Conservation (phyloP, 2,797 vertebrate species). For the Anniella stebbinsi region DNA sequence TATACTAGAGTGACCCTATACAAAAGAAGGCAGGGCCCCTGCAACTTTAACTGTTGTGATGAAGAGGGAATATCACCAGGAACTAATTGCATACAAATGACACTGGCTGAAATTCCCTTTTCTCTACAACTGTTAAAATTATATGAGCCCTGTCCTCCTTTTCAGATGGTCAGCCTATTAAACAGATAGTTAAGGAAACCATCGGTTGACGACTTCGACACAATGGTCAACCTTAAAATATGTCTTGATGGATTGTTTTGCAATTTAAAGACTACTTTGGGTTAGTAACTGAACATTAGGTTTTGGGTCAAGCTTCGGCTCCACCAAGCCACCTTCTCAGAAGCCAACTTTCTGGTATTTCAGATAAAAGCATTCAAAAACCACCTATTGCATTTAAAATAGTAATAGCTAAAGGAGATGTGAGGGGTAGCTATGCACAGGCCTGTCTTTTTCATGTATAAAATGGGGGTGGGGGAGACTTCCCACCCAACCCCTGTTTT, state of each 20-base stretch:
- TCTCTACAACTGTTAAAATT: too few relatives aligned
- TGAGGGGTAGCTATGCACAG: background rate
- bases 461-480: background rate
- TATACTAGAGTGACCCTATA: too few relatives aligned
- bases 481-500: background rate
- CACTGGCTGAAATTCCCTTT: too few relatives aligned
- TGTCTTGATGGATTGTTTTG: constrained; percentile 24
- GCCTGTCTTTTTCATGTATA: background rate
- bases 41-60: too few relatives aligned
- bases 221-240: constrained; percentile 10
- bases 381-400: background rate
- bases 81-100: too few relatives aligned
- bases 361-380: background rate
- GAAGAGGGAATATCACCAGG: too few relatives aligned
- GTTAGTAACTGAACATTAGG: constrained; percentile 19
- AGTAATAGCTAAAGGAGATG: background rate
- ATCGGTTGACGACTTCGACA: constrained; percentile 13
- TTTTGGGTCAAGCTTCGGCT: background rate
- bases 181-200: constrained; percentile 28
- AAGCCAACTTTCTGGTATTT: background rate
- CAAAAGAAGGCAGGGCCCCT: too few relatives aligned
- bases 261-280: constrained; percentile 4
- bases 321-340: background rate
- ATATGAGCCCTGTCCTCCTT: too few relatives aligned
- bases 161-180: too few relatives aligned